Evolutionary conservation across 1,140 invertebrate genomes (phyloP).

Genomic region (Sminthurinus signatus): DNA sequence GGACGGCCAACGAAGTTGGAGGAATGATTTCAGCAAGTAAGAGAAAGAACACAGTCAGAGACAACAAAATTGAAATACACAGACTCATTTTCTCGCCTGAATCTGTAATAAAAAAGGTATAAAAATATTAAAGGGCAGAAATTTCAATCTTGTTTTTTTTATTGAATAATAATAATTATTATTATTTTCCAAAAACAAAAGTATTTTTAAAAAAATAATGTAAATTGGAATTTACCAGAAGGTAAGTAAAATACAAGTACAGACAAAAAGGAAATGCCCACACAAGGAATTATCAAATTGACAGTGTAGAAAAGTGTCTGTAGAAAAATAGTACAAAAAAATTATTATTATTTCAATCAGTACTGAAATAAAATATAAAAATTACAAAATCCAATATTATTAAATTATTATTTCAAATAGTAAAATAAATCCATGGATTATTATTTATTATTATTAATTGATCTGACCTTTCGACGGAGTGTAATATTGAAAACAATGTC

Average conservation of each 20-base stretch:
- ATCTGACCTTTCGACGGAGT: slow-evolving; percentile 86
- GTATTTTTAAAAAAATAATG: too few species aligned
- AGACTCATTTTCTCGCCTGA: slow-evolving; percentile 64
- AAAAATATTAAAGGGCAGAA: too few species aligned
- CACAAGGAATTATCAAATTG: slow-evolving; percentile 92
- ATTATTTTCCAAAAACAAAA: not conserved
- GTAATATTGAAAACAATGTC: slow-evolving; percentile 98
- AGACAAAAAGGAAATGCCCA: slow-evolving; percentile 93
- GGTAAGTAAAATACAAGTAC: slow-evolving; percentile 98
- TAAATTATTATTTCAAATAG: not conserved
- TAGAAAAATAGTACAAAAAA: too few species aligned
- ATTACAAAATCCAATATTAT: too few species aligned
- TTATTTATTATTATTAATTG: slow-evolving; percentile 27
- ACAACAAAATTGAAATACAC: slow-evolving; percentile 96
- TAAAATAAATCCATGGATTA: too few species aligned
- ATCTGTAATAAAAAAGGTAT: too few species aligned
- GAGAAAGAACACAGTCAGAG: slow-evolving; percentile 97
- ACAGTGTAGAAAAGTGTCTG: slow-evolving; percentile 95
- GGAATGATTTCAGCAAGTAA: slow-evolving; percentile 97
- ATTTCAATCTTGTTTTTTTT: too few species aligned
- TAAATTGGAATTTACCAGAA: too few species aligned
- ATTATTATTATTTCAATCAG: too few species aligned
- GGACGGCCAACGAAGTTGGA: slow-evolving; percentile 96
- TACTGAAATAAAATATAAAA: too few species aligned
- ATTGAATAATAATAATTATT: too few species aligned